Conservation (phyloP, 2,888 invertebrate species). For the Protonemura montana region DNA sequence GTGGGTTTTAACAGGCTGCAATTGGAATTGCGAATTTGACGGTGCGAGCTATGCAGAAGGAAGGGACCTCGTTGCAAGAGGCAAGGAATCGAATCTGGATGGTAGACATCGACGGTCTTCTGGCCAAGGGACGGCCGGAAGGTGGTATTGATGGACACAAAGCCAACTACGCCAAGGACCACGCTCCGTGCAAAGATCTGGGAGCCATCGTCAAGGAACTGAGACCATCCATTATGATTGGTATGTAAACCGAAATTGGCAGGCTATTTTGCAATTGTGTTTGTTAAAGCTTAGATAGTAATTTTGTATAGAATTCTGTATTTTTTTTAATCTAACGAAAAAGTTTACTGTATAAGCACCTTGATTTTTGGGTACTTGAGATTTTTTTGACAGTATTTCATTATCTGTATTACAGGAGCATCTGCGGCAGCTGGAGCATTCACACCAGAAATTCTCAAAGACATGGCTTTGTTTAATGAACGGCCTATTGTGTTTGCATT, state of each 20-base stretch:
- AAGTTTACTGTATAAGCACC: no score
- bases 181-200: constrained; percentile 79
- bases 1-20: constrained; percentile 72
- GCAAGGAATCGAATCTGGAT: constrained; percentile 92
- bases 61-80: constrained; percentile 68
- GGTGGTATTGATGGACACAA: constrained; percentile 69
- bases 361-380: no score
- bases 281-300: no score
- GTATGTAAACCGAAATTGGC: no score
- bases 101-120: constrained; percentile 91
- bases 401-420: constrained; percentile 71
- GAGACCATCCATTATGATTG: constrained; percentile 88
- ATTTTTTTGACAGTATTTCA: neutral
- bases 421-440: constrained; percentile 93
- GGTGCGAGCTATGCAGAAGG: constrained; percentile 86
- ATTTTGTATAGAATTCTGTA: no score
- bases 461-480: constrained; percentile 87
- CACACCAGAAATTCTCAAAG: constrained; percentile 81
- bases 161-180: constrained; percentile 76
- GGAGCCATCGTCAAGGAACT: constrained; percentile 80
- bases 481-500: constrained; percentile 95
- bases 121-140: constrained; percentile 73
- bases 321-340: no score
- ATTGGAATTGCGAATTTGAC: constrained; percentile 92
- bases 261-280: no score